Percentiles rank a stretch among this genome's conserved stretches.
phyloP scores from a whole-genome alignment of 2,888 invertebrate species.

The Pinctada fucata region DNA sequence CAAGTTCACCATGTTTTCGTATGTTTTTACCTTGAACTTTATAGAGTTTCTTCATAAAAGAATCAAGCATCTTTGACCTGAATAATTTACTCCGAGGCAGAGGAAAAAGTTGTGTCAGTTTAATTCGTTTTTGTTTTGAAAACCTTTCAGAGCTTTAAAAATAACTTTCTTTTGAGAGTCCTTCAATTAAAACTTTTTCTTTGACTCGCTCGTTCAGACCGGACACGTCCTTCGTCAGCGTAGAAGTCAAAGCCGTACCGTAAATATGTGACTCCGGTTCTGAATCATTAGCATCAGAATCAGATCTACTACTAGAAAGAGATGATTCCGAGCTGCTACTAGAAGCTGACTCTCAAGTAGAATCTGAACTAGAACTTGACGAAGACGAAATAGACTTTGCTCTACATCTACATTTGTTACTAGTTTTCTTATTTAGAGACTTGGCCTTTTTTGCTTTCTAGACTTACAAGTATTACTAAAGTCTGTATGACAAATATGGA shows the following conservation, averaged over 20 bases:
- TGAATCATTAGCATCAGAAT: background rate
- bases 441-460: background rate
- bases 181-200: background rate
- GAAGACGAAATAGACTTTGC: background rate
- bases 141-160: background rate
- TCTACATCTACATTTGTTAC: background rate
- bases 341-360: background rate
- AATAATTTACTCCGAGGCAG: too few relatives aligned
- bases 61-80: too few relatives aligned
- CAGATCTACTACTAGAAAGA: background rate
- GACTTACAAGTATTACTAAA: background rate
- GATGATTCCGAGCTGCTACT: slow-evolving; percentile 8
- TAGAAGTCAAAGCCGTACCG: background rate
- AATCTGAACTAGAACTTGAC: background rate
- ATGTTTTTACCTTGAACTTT: too few relatives aligned
- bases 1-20: too few relatives aligned
- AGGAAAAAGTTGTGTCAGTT: too few relatives aligned
- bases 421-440: too few relatives aligned
- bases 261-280: slow-evolving; percentile 4
- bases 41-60: too few relatives aligned
- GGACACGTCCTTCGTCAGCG: background rate
- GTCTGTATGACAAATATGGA: too few relatives aligned
- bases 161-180: background rate
- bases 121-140: background rate
- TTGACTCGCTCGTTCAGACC: background rate